phyloP scores from a whole-genome alignment of 2,113 vertebrate species.

The Talpa occidentalis region DNA sequence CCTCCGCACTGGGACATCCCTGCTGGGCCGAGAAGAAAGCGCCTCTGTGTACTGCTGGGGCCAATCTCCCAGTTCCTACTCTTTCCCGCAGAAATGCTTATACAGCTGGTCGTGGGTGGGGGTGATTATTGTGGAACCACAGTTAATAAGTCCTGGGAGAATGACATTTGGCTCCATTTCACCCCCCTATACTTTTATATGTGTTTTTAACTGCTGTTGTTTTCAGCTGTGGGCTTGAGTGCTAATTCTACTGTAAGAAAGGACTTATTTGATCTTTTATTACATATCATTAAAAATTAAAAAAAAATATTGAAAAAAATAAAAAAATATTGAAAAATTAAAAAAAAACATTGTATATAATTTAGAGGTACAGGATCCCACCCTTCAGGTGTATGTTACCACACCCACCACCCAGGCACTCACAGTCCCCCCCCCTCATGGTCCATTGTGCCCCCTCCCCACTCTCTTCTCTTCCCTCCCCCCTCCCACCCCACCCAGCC shows the following conservation, averaged over 20 bases:
- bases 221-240: not conserved
- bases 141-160: not conserved
- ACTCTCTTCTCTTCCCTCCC: too few species aligned
- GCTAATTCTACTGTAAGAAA: not conserved
- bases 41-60: accelerated
- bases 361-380: too few species aligned
- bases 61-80: accelerated
- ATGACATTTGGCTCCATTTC: not conserved
- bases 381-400: too few species aligned
- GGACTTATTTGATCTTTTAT: not conserved
- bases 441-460: too few species aligned
- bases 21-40: not conserved
- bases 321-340: too few species aligned
- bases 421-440: too few species aligned
- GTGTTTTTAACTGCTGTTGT: not conserved
- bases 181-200: not conserved
- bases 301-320: too few species aligned
- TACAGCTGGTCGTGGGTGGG: not conserved
- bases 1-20: not conserved
- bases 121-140: not conserved
- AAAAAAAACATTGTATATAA: too few species aligned
- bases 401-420: too few species aligned
- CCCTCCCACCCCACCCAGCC: too few species aligned
- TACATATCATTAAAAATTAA: not conserved
- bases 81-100: not conserved